A percentile compares a stretch with the other conserved stretches of the same genome.
Conservation (phyloP, 2,888 invertebrate species). For the Auanema sp. region DNA sequence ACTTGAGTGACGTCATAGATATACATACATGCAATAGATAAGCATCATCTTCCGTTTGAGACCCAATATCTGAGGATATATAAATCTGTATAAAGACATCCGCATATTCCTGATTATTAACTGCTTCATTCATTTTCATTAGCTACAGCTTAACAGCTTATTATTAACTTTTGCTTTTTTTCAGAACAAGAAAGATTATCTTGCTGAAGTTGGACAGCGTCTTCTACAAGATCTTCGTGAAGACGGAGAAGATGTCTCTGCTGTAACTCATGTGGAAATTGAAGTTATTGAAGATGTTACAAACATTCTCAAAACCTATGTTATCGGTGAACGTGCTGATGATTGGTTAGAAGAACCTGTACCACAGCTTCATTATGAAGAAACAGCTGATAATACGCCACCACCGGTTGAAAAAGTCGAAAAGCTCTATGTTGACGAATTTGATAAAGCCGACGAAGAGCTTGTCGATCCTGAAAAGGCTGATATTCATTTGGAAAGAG, state of each 20-base stretch:
- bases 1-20: too few relatives aligned
- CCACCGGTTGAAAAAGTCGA: slow-evolving; percentile 42
- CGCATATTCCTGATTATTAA: background rate
- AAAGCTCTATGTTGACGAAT: slow-evolving; percentile 54
- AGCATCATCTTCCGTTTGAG: too few relatives aligned
- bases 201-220: slow-evolving; percentile 45
- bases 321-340: slow-evolving; percentile 59
- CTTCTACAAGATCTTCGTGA: slow-evolving; percentile 38
- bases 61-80: too few relatives aligned
- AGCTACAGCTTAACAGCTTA: background rate
- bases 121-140: background rate
- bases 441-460: slow-evolving; percentile 46
- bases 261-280: slow-evolving; percentile 59
- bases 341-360: slow-evolving; percentile 34
- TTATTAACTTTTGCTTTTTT: slow-evolving; percentile 7
- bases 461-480: slow-evolving; percentile 27
- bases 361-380: slow-evolving; percentile 36
- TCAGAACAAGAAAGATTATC: slow-evolving; percentile 50
- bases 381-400: slow-evolving; percentile 44
- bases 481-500: slow-evolving; percentile 50
- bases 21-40: too few relatives aligned
- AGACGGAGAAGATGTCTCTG: slow-evolving; percentile 50
- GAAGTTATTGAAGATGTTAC: slow-evolving; percentile 62
- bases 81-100: too few relatives aligned
- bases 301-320: slow-evolving; percentile 62